Base-by-base conservation (phyloP, 2,888 invertebrate genomes). In the Cephus pulcher region DNA sequence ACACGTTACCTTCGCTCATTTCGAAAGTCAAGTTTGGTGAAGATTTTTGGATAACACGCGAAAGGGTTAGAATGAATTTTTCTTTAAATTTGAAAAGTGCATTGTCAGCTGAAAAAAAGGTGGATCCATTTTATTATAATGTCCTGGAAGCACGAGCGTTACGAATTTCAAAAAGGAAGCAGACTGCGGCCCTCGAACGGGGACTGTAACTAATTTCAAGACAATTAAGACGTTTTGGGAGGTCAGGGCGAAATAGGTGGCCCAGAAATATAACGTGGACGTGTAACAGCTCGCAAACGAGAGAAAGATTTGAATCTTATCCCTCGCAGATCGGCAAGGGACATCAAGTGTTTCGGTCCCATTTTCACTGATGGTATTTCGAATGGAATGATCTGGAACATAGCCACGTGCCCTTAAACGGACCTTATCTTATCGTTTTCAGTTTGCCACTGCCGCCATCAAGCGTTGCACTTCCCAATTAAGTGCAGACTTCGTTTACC, bases 261-360 rank as follows among this genome's bases (percentile, higher is more conserved):
- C 71, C 71, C 71, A 56, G 56, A 56, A 56, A 56, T 56, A 56
- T 56, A 56, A 56, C 56, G 56, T 56, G 56, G 56, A 56, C 56
- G 56, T 56, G 33, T 37, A 34, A 34, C 71, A 70, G 73, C 70
- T 74, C 34, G 69, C 78, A 75, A 78, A 70, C 69, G 75, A 75
- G 73, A 40, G 6, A 32, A 30, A 78, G 78, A 78, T 78, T 78
- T 35, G 12, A 70, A 78, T 78, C 78, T 78, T 78, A 78, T 78
- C 78, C 37, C 23, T 40, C 73, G 30, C 32, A n/a, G 78, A 78
- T 78, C 75, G 33, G 69, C 75, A 75, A 69, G 74, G 15, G 75
- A 69, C 78, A 40, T 78, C 78, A 75, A 71, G 32, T 74, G 75
- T 23, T 56, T 23, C 56, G 56, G 56, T 56, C 56, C 56, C 23